These are phyloP conservation scores for Cisticola juncidis DNA, from an alignment of 2,113 vertebrate genomes.

Conservation along the genomic window DNA sequence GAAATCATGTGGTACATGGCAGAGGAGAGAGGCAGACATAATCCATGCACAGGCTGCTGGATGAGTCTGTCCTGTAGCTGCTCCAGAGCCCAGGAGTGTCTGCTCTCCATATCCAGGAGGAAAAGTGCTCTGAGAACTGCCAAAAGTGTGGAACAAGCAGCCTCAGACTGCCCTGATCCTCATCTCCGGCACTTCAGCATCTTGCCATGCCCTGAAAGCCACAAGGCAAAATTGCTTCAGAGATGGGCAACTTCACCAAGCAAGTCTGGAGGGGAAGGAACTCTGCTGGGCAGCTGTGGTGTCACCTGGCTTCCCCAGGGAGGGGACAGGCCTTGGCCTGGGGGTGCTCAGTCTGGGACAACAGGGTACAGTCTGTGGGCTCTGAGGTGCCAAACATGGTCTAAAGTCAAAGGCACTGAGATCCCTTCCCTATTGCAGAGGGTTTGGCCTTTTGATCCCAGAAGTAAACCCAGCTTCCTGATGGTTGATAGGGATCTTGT, in stretches of 20 bases:
- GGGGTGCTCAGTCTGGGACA: background rate
- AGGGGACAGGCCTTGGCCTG: background rate
- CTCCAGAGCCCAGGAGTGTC: background rate
- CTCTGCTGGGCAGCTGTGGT: background rate
- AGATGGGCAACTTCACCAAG: background rate
- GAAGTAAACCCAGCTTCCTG: background rate
- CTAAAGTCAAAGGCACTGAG: background rate
- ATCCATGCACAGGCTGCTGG: background rate
- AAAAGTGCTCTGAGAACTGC: background rate
- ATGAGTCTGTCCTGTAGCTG: background rate
- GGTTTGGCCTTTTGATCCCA: background rate
- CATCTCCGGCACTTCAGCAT: background rate
- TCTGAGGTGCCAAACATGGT: fast-evolving
- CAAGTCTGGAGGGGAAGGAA: background rate
- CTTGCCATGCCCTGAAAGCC: background rate
- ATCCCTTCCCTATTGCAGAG: background rate
- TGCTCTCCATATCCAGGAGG: background rate
- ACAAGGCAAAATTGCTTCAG: background rate
- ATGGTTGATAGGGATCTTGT: background rate
- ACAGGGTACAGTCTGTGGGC: background rate
- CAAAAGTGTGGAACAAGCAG: background rate
- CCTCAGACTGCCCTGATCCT: background rate
- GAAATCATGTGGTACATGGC: fast-evolving
- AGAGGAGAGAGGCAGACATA: background rate
- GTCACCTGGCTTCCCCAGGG: background rate